phyloP scores from a whole-genome alignment of 2,113 vertebrate species.

The Mesitornis unicolor region DNA sequence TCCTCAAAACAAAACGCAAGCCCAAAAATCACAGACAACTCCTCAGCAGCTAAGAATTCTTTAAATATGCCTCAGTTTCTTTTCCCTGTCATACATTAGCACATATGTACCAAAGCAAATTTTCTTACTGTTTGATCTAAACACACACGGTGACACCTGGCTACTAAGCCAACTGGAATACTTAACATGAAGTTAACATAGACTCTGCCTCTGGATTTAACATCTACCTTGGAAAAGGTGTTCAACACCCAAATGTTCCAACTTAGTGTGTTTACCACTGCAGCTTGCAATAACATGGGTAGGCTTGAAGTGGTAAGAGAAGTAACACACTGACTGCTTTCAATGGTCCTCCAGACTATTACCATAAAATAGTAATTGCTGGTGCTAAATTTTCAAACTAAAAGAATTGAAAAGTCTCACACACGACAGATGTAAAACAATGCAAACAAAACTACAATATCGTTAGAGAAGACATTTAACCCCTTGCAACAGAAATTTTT shows the following conservation, averaged over 20 bases:
- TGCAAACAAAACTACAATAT: not conserved
- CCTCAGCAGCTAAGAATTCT: not conserved
- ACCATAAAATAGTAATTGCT: not conserved
- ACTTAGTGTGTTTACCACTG: not conserved
- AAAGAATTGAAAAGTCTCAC: not conserved
- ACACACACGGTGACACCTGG: accelerated
- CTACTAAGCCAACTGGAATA: not conserved
- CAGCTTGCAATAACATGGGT: not conserved
- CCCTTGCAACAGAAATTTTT: not conserved
- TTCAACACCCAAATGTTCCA: not conserved
- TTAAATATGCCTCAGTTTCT: not conserved
- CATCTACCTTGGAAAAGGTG: not conserved
- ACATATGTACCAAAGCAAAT: not conserved
- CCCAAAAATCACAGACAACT: not conserved
- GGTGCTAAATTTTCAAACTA: not conserved
- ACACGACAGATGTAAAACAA: not conserved
- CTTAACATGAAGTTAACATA: not conserved
- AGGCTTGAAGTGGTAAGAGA: not conserved
- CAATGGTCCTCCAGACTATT: not conserved
- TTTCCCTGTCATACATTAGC: not conserved
- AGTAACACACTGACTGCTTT: not conserved
- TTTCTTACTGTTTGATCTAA: not conserved
- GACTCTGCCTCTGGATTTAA: not conserved
- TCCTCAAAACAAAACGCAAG: not conserved
- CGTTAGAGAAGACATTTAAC: not conserved